A percentile compares a stretch with the other conserved stretches of the same genome.
phyloP scores from a whole-genome alignment of 2,113 vertebrate species.

The Gavia stellata region DNA sequence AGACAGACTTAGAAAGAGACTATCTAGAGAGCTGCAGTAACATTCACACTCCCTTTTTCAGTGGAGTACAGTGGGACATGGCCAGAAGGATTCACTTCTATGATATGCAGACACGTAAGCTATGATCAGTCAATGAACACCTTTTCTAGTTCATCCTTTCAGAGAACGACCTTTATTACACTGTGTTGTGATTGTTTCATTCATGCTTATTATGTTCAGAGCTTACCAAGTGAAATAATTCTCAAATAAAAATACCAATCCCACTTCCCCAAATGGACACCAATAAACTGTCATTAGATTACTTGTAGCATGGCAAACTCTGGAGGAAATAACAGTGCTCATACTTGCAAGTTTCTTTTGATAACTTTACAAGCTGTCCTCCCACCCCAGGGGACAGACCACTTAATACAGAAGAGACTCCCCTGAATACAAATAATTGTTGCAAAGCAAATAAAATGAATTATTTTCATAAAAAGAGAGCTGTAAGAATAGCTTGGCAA shows the following conservation, averaged over 20 bases:
- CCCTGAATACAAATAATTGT: conserved; percentile 7
- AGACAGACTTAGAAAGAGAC: not conserved
- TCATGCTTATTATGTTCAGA: conserved; percentile 4
- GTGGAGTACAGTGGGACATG: not conserved
- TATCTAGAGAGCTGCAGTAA: not conserved
- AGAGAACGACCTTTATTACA: not conserved
- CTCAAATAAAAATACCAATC: conserved; percentile 2
- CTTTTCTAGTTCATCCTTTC: not conserved
- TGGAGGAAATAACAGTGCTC: not conserved
- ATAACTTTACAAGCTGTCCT: not conserved
- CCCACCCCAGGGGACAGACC: not conserved
- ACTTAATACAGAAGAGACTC: not conserved
- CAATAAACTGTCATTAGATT: not conserved
- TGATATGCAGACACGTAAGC: accelerated
- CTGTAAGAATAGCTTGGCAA: not conserved
- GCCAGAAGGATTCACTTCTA: not conserved
- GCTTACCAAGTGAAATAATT: conserved; percentile 7
- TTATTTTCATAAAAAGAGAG: conserved; percentile 6
- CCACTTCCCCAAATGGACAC: not conserved
- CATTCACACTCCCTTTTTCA: not conserved
- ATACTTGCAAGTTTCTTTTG: not conserved
- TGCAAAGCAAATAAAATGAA: conserved; percentile 12
- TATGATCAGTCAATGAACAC: not conserved
- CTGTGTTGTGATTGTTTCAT: not conserved
- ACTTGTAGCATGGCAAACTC: not conserved